Percentiles rank a stretch among this genome's conserved stretches.
These are phyloP conservation scores for Proisotoma minuta DNA, from an alignment of 2,888 invertebrate species.

Conservation along the genomic window DNA sequence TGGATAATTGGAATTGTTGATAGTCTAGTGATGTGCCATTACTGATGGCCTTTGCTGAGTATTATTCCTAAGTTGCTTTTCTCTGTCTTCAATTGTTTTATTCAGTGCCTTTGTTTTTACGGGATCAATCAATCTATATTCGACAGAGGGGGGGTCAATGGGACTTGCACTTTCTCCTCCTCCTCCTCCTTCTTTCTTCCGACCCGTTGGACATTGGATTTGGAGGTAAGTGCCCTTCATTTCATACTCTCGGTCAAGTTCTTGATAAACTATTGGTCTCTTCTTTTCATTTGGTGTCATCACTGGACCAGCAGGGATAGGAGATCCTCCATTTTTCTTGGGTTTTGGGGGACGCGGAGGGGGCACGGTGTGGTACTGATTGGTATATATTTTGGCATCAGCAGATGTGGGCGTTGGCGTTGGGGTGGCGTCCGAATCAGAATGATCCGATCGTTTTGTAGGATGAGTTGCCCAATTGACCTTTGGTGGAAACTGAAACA, in stretches of 20 bases:
- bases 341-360: constrained; percentile 44
- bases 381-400: not conserved
- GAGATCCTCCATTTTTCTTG: constrained; percentile 27
- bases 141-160: constrained; percentile 33
- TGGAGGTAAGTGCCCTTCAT: constrained; percentile 44
- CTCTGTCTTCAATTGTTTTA: constrained; percentile 42
- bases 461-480: constrained; percentile 47
- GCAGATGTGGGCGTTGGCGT: not conserved
- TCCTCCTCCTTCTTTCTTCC: constrained; percentile 21
- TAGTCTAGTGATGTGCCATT: not conserved
- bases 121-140: constrained; percentile 46
- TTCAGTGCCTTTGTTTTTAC: constrained; percentile 46
- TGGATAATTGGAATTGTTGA: not conserved
- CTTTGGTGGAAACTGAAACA: constrained; percentile 46
- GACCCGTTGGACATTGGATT: constrained; percentile 40
- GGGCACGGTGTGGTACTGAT: constrained; percentile 1
- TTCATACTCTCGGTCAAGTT: constrained; percentile 33
- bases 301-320: constrained; percentile 36
- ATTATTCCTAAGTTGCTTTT: constrained; percentile 36
- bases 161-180: constrained; percentile 7
- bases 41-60: not conserved
- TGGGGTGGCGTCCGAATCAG: constrained; percentile 9
- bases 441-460: constrained; percentile 4
- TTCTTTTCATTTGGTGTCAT: constrained; percentile 40
- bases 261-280: constrained; percentile 25